Base-by-base conservation (phyloP, 2,113 vertebrate genomes). In the Notechis scutatus region DNA sequence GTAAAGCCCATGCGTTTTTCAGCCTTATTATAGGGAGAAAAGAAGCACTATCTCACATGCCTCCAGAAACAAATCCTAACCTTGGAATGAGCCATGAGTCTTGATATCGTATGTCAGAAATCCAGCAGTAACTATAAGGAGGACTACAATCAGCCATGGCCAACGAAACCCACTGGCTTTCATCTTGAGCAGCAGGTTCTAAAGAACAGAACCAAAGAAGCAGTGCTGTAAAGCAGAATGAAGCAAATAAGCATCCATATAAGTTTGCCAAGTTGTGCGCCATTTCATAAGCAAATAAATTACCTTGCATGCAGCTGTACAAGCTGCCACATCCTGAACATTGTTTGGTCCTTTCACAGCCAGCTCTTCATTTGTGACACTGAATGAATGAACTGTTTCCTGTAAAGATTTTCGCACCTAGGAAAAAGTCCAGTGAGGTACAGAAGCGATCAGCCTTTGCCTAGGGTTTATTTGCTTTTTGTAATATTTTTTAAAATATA, bases 351-450 rank as follows among this genome's bases (percentile, higher is more conserved):
- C 95, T 93, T 97, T 96, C 5, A 95, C 95, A 0, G 92, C 97
- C 94, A 99, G 98, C 94, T 99, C 99, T n/a, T 99, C 98, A 0
- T 99, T 99, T 2, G 98, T 98, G 50, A 99, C 98, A 94, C 95
- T 97, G 97, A 99, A 99, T 0, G 98, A 99, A 95, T 98, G 98
- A 91, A 99, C 97, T 0, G 98, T 99, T 95, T 99, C 99, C 96
- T 98, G 98, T 64, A 99, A 97, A 5, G 98, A 98, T 92, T 98
- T 98, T 5, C 95, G 97, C n/a, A 98, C 96, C 99, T 99, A 12
- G 89, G 12, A 55, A 64, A 45, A 7, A 61, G 7, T 88, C 18
- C n/a, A 47, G 85, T 39, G 39, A 0, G 1, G 0, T 29, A n/a
- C 9, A 26, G 26, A 34, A 3, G n/a, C 0, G 1, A 1, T 23